Evolutionary conservation across 2,113 vertebrate species (phyloP).

Genomic region (Choloepus hoffmanni): DNA sequence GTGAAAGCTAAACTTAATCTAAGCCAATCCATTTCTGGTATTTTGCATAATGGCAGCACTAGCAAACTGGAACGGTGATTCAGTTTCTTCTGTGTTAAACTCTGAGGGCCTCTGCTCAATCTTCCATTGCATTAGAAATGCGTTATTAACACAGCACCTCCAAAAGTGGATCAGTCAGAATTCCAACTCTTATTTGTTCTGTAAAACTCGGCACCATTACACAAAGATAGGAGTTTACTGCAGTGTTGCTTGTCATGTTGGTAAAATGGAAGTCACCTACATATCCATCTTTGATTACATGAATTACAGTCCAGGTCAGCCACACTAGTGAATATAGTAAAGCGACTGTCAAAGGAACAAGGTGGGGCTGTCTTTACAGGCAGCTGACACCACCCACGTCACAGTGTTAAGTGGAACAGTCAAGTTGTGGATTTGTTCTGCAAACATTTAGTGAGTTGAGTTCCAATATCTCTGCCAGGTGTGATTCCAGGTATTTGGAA

Average conservation of each 20-base stretch:
- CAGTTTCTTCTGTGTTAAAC: neutral
- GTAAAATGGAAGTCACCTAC: neutral
- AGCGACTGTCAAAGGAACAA: fast-evolving
- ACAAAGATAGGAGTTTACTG: fast-evolving
- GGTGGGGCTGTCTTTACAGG: too few relatives aligned
- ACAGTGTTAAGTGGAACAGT: neutral
- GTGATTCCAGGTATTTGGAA: neutral
- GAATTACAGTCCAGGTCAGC: neutral
- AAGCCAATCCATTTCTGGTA: too few relatives aligned
- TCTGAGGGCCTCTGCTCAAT: fast-evolving
- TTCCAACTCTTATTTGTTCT: too few relatives aligned
- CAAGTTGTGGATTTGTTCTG: too few relatives aligned
- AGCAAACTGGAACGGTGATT: neutral
- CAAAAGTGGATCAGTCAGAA: neutral
- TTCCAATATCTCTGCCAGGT: fast-evolving
- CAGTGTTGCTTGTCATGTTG: neutral
- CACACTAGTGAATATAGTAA: fast-evolving
- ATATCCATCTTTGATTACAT: neutral
- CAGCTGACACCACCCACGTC: fast-evolving
- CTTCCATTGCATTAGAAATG: neutral
- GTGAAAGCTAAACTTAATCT: too few relatives aligned
- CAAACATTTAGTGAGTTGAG: neutral
- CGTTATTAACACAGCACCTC: neutral
- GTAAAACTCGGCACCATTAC: fast-evolving
- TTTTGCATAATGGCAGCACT: too few relatives aligned